Conservation (phyloP, 2,888 invertebrate species). For the Xestia ashworthii region DNA sequence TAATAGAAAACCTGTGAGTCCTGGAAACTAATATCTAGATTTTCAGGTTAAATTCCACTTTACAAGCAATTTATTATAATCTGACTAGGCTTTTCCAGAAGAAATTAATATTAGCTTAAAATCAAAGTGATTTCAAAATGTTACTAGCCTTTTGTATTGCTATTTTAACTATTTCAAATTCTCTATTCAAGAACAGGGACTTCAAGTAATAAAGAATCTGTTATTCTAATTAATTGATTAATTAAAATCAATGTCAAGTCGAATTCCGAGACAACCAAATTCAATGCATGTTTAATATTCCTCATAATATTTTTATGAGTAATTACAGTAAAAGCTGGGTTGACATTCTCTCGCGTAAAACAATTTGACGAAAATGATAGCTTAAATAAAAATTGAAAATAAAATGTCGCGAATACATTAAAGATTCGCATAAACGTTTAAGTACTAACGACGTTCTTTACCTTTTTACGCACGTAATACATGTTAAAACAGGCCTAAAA, state of each 20-base stretch:
- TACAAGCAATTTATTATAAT: not conserved
- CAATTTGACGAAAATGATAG: slow-evolving; percentile 29
- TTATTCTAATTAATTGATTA: slow-evolving; percentile 38
- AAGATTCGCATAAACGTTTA: slow-evolving; percentile 59
- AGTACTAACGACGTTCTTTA: slow-evolving; percentile 62
- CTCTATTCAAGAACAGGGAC: slow-evolving; percentile 11
- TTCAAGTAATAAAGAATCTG: slow-evolving; percentile 30
- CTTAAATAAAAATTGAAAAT: slow-evolving; percentile 43
- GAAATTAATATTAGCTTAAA: not conserved
- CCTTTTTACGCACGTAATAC: slow-evolving; percentile 72
- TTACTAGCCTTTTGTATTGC: not conserved
- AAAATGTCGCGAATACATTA: slow-evolving; percentile 53
- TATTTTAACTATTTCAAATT: slow-evolving; percentile 18
- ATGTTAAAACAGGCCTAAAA: slow-evolving; percentile 67
- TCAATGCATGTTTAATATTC: not conserved
- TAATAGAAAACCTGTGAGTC: not conserved
- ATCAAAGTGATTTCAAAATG: not conserved
- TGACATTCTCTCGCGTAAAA: slow-evolving; percentile 27
- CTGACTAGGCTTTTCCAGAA: not conserved
- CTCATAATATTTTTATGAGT: not conserved
- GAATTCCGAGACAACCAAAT: slow-evolving; percentile 27
- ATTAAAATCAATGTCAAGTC: slow-evolving; percentile 38
- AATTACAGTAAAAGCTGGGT: slow-evolving; percentile 13
- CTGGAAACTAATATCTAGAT: not conserved
- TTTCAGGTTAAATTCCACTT: not conserved